These are phyloP conservation scores for Aplidium turbinatum DNA, from an alignment of 23 tunicate genomes.

Conservation along the genomic window DNA sequence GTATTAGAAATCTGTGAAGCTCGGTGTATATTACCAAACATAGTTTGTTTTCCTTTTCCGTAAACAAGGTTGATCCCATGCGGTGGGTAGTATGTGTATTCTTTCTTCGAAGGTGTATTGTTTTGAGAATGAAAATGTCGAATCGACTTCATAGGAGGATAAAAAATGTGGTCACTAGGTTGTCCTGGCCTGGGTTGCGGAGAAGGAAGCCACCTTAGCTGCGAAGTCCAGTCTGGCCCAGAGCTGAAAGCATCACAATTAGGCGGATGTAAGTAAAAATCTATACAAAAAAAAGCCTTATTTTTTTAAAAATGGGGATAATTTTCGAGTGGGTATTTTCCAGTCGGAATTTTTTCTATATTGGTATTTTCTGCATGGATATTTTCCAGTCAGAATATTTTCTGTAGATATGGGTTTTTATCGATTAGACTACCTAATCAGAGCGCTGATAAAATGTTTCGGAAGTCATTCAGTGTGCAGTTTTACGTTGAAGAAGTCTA, in stretches of 20 bases:
- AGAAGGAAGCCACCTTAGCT: conserved; percentile 72
- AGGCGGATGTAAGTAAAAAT: neutral
- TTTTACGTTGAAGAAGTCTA: too few species aligned
- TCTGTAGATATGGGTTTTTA: neutral
- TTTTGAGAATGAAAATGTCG: conserved; percentile 61
- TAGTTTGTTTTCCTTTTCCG: conserved; percentile 73
- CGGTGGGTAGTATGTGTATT: conserved; percentile 80
- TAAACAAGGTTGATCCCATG: conserved; percentile 49
- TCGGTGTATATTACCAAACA: conserved; percentile 54
- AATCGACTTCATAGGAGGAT: conserved; percentile 74
- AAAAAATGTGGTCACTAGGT: conserved; percentile 53
- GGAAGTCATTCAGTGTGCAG: too few species aligned
- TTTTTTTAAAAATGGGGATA: neutral
- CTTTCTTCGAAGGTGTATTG: conserved; percentile 37
- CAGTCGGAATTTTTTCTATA: neutral
- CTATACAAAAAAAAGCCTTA: neutral
- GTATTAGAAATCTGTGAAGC: conserved; percentile 46
- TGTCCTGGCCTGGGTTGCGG: conserved; percentile 49
- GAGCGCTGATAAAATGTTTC: too few species aligned
- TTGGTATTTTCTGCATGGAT: neutral
- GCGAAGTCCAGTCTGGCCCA: conserved; percentile 88
- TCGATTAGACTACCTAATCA: too few species aligned
- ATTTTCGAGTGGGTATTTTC: neutral
- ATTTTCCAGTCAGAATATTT: neutral
- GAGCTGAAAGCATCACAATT: conserved; percentile 59